Evolutionary conservation across 2,888 invertebrate species (phyloP).

Genomic region (Phyllotreta cruciferae): DNA sequence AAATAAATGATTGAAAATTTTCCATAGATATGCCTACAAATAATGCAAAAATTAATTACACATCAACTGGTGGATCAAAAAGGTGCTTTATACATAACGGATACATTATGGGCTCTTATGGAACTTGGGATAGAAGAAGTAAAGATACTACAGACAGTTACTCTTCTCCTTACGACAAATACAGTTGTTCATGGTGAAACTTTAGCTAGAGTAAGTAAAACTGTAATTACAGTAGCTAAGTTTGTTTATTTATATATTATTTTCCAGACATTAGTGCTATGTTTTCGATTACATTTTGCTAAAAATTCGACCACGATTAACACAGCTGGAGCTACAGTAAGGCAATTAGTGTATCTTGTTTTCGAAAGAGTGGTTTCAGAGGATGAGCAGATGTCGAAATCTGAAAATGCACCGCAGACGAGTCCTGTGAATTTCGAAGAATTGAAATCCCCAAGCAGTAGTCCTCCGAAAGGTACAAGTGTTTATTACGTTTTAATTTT

Average conservation of each 20-base stretch:
- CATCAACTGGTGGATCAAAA: constrained; percentile 89
- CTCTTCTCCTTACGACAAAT: constrained; percentile 93
- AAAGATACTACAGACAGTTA: constrained; percentile 94
- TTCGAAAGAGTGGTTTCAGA: constrained; percentile 85
- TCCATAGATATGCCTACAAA: constrained; percentile 84
- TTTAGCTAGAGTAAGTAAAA: constrained; percentile 78
- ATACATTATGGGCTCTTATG: constrained; percentile 92
- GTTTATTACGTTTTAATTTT: constrained; percentile 9
- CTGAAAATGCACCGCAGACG: constrained; percentile 49
- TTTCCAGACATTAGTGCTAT: constrained; percentile 86
- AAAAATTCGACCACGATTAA: constrained; percentile 95
- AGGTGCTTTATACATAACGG: constrained; percentile 91
- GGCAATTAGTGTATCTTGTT: constrained; percentile 91
- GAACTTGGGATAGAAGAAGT: constrained; percentile 95
- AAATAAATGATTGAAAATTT: constrained; percentile 4
- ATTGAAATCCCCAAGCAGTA: constrained; percentile 75
- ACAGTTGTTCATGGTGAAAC: constrained; percentile 93
- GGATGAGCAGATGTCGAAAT: constrained; percentile 63
- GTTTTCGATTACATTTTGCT: constrained; percentile 95
- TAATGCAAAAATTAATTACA: constrained; percentile 93
- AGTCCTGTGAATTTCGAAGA: constrained; percentile 77
- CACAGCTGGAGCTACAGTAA: constrained; percentile 96
- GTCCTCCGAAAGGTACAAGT: constrained; percentile 72
- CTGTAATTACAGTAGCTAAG: neutral
- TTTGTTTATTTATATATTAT: constrained; percentile 11